Evolutionary conservation across 2,797 vertebrate species (phyloP).

Genomic region (Ataeniobius toweri): DNA sequence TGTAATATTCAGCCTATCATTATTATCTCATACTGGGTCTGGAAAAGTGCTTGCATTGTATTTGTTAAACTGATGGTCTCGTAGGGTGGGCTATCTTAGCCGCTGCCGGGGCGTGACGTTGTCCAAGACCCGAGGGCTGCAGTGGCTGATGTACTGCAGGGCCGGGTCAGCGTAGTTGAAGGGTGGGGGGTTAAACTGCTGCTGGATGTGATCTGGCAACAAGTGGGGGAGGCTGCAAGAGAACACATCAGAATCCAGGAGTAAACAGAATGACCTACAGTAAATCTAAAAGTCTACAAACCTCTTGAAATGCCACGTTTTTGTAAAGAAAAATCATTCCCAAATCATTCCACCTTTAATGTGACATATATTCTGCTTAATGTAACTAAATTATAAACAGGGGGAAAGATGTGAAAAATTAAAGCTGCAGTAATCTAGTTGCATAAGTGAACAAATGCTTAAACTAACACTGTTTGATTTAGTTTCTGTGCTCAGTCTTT

Average conservation of each 20-base stretch:
- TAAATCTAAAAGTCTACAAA: background rate
- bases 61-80: background rate
- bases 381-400: background rate
- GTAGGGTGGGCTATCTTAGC: conserved; percentile 45
- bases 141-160: conserved; percentile 81
- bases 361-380: background rate
- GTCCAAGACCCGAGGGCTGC: conserved; percentile 78
- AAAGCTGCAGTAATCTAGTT: background rate
- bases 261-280: background rate
- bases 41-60: background rate
- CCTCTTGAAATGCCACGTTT: too few species aligned
- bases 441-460: background rate
- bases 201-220: conserved; percentile 71
- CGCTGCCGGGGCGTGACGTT: conserved; percentile 62
- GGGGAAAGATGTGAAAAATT: background rate
- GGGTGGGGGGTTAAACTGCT: conserved; percentile 68
- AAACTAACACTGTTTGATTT: background rate
- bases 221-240: conserved; percentile 75
- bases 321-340: background rate
- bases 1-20: background rate
- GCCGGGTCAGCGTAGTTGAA: conserved; percentile 80
- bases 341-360: background rate
- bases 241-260: conserved; percentile 31
- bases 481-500: background rate
- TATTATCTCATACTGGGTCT: background rate